phyloP scores from a whole-genome alignment of 2,888 invertebrate species.

The Anticlea derivata region DNA sequence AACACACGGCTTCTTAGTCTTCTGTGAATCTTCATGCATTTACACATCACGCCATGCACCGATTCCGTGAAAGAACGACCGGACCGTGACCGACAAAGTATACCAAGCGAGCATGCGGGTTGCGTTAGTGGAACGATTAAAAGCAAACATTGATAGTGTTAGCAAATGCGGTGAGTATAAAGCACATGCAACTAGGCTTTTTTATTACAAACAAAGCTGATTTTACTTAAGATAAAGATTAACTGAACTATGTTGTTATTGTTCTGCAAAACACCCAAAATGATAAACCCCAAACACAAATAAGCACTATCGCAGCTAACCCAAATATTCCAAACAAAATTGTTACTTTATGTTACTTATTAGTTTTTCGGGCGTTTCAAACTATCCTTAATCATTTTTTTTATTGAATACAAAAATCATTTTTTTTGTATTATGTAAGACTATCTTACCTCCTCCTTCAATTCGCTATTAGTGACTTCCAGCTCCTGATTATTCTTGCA shows the following conservation, averaged over 20 bases:
- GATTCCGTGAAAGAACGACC: constrained; percentile 46
- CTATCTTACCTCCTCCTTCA: constrained; percentile 86
- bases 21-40: constrained; percentile 61
- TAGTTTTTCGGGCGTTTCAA: too few relatives aligned
- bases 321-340: too few relatives aligned
- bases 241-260: too few relatives aligned
- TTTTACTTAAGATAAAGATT: neutral
- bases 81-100: constrained; percentile 42
- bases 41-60: constrained; percentile 65
- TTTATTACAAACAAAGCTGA: constrained; percentile 23
- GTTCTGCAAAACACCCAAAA: neutral
- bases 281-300: neutral
- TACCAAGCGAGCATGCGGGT: constrained; percentile 52
- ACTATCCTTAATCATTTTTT: too few relatives aligned
- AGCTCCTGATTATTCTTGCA: constrained; percentile 85
- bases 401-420: too few relatives aligned
- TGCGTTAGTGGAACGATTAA: constrained; percentile 45
- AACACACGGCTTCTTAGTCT: constrained; percentile 76
- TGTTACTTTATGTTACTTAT: too few relatives aligned
- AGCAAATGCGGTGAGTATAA: constrained; percentile 41
- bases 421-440: too few relatives aligned
- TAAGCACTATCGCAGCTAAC: too few relatives aligned
- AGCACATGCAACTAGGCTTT: constrained; percentile 44
- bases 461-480: constrained; percentile 87
- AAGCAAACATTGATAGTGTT: constrained; percentile 52